Conservation (phyloP, 2,888 invertebrate genomes). For the Seira sanloemensis region DNA sequence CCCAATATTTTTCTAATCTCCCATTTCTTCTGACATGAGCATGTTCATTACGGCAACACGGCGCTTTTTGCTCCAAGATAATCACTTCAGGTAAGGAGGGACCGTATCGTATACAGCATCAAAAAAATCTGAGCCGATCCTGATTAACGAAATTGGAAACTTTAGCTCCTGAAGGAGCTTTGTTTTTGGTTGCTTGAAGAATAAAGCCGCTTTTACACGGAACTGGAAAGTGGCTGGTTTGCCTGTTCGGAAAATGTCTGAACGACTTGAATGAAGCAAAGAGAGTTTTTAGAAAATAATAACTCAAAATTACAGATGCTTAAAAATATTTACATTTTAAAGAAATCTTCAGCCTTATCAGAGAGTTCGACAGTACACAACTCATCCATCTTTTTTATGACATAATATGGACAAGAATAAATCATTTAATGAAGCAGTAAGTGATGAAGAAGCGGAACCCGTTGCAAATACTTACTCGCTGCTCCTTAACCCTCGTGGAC, state of each 20-base stretch:
- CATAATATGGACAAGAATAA: conserved; percentile 42
- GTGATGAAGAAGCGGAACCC: too few relatives aligned
- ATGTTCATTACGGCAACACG: too few relatives aligned
- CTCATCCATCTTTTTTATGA: conserved; percentile 56
- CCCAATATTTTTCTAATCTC: too few relatives aligned
- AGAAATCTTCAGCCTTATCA: too few relatives aligned
- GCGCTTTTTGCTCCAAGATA: too few relatives aligned
- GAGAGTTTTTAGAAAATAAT: conserved; percentile 20
- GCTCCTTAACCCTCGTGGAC: too few relatives aligned
- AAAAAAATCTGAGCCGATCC: background rate
- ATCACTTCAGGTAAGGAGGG: too few relatives aligned
- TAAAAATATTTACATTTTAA: conserved; percentile 41
- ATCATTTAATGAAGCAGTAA: background rate
- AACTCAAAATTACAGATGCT: conserved; percentile 41
- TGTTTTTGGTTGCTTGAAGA: background rate
- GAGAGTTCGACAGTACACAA: conserved; percentile 14
- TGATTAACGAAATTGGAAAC: conserved; percentile 28
- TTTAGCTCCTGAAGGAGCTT: conserved; percentile 42
- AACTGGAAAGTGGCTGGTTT: background rate
- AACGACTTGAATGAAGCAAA: background rate
- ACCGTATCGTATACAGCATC: too few relatives aligned
- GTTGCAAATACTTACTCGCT: too few relatives aligned
- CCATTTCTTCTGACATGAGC: background rate
- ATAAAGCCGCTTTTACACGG: background rate
- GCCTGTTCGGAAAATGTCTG: background rate